Conservation (phyloP, 1,140 invertebrate genomes). For the Pachypeltis micranthus region DNA sequence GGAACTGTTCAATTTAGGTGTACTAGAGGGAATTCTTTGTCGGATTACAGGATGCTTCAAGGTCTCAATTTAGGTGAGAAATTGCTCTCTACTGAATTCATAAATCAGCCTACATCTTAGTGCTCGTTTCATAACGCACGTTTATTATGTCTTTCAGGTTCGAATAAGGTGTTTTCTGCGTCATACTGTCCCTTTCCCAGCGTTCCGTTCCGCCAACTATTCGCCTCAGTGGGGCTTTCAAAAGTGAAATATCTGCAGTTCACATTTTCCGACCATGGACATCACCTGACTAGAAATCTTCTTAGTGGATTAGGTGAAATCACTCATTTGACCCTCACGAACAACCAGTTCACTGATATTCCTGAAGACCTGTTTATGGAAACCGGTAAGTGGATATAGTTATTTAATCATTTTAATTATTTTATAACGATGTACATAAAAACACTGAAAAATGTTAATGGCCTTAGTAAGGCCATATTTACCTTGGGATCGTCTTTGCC, state of each 20-base stretch:
- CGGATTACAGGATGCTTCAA: background rate
- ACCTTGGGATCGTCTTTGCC: too few relatives aligned
- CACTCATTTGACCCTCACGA: conserved; percentile 37
- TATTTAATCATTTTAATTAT: too few relatives aligned
- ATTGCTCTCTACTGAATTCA: background rate
- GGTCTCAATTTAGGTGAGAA: background rate
- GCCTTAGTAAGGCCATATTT: too few relatives aligned
- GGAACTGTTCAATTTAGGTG: background rate
- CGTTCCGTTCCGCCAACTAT: conserved; percentile 28
- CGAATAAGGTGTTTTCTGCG: conserved; percentile 16
- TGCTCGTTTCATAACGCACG: too few relatives aligned
- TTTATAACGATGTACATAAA: too few relatives aligned
- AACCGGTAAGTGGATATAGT: conserved; percentile 29
- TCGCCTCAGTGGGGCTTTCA: too few relatives aligned
- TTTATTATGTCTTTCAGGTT: too few relatives aligned
- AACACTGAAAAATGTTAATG: too few relatives aligned
- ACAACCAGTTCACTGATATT: conserved; percentile 40
- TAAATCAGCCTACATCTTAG: background rate
- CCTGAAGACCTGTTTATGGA: conserved; percentile 45
- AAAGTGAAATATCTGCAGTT: too few relatives aligned
- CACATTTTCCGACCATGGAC: conserved; percentile 37
- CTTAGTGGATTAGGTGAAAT: conserved; percentile 40
- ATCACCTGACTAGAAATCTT: conserved; percentile 38
- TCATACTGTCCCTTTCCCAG: conserved; percentile 30
- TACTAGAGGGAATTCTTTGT: background rate